Percentiles rank a stretch among this genome's conserved stretches.
Evolutionary conservation across 2,888 invertebrate species (phyloP).

Genomic region (Morpho deidamia): DNA sequence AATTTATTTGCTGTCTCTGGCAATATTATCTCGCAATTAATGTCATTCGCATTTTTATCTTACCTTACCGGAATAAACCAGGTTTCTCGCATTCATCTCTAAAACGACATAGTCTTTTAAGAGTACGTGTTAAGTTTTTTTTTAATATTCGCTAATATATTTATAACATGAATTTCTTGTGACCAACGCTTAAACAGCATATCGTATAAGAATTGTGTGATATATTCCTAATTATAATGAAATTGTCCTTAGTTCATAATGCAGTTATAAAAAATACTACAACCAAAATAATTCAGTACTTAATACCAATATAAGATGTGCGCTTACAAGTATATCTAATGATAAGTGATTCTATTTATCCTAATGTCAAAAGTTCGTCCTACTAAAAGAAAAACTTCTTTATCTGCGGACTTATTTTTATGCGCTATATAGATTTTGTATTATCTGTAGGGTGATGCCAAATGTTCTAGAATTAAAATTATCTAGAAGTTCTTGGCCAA

Average conservation of each 20-base stretch:
- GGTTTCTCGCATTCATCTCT: conserved; percentile 23
- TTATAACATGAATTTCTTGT: conserved; percentile 39
- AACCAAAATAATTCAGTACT: conserved; percentile 72
- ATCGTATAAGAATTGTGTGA: conserved; percentile 76
- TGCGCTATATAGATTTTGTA: conserved; percentile 27
- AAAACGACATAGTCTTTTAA: conserved; percentile 20
- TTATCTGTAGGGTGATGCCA: conserved; percentile 9
- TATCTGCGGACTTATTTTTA: conserved; percentile 23
- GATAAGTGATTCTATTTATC: conserved; percentile 46
- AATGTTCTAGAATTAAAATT: conserved; percentile 13
- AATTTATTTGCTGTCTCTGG: too few species aligned
- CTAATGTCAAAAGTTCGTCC: conserved; percentile 55
- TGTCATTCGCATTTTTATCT: neutral
- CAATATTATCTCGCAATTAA: too few species aligned
- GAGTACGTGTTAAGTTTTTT: conserved; percentile 22
- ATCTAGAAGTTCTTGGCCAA: conserved; percentile 12
- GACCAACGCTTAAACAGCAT: conserved; percentile 77
- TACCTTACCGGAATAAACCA: neutral
- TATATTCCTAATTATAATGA: conserved; percentile 70
- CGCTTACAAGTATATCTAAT: conserved; percentile 48
- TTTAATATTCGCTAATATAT: conserved; percentile 20
- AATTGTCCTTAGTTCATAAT: conserved; percentile 59
- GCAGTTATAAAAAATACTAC: conserved; percentile 43
- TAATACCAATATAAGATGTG: conserved; percentile 55
- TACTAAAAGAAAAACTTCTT: conserved; percentile 25